Evolutionary conservation across 2,888 invertebrate genomes (phyloP), one percentile per base, ranked within the genome.

Genomic region (Carabus problematicus): DNA sequence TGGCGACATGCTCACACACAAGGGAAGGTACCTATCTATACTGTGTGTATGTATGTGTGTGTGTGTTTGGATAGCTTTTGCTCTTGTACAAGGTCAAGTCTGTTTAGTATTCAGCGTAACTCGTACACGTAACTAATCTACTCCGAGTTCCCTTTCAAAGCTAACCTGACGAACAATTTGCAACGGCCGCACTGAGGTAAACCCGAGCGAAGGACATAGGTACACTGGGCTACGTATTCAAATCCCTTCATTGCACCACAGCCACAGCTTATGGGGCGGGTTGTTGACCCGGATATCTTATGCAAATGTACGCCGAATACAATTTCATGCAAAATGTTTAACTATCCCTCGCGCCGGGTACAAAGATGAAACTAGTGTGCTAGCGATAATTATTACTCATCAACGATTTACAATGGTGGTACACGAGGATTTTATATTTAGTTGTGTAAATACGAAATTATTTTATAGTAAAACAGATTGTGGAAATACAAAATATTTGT

Each of bases 121-220:
- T 67, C 60, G 52, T 58, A 40, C 59, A 18, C 49, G 49, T 8
- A 63, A 49, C 66, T 66, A 66, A 66, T 66, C 59, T 66, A 59
- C 60, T 39, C 11, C 47, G 11, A 49, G n/a, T 60, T 59, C 19
- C 67, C 67, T 67, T 67, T 67, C 60, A 54, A 60, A 67, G 43
- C 3, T 39, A 45, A 59, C 52, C 52, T 47, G 59, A 40, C n/a
- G n/a, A n/a, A 29, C 40, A 43, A 60, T 60, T 60, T 52, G 18
- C 19, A 49, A 67, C 66, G 66, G 59, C 59, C 52, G n/a, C 45
- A 45, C 18, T 60, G 45, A 16, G 52, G 52, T 52, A 52, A 52
- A 14, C 9, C 52, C 8, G 4, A 12, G 55, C 64, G 55, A 64
- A 55, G 64, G 45, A 12, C 12, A 9, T 9, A 42, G 8, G 42